Evolutionary conservation across 2,888 invertebrate genomes (phyloP), one percentile per base, ranked within the genome.

Genomic region (Sepiola atlantica): DNA sequence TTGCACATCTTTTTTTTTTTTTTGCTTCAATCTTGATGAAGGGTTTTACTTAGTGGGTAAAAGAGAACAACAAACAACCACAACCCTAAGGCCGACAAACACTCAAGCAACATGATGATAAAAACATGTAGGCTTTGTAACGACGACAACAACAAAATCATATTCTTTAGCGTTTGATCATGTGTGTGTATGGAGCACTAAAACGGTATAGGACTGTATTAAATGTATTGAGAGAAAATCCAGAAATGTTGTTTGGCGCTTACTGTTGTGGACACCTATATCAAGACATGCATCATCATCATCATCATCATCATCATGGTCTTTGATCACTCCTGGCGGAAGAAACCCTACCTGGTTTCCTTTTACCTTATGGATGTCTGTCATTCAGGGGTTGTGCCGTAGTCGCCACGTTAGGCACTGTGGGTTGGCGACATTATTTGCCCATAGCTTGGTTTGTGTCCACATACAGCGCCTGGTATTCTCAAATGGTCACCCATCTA

Each of bases 11-110:
- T 32, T 18, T n/a, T n/a, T n/a, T n/a, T 77, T n/a, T n/a, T 32
- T n/a, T n/a, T n/a, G 77, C n/a, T 77, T 77, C n/a, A 77, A 77
- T 77, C n/a, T n/a, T 77, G 77, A 77, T 77, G 77, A 77, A 32
- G 16, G 16, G n/a, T 77, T 32, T 16, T n/a, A 32, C 77, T 77
- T 18, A 77, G 77, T n/a, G 77, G n/a, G n/a, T 77, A 77, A 77
- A 77, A n/a, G n/a, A 77, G 77, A 77, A 32, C 77, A 77, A 77
- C 77, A 77, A 32, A 32, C 77, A 77, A 18, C 32, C 16, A 77
- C n/a, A n/a, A 77, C 77, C 77, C n/a, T 77, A 8, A 77, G 77
- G 77, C 77, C 4, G 77, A 77, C 77, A 77, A 14, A 32, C n/a
- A n/a, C n/a, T n/a, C 77, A 32, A 77, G 77, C 32, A 77, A 77